phyloP scores from a whole-genome alignment of 2,888 invertebrate genomes.

The Byasa hedistus region DNA sequence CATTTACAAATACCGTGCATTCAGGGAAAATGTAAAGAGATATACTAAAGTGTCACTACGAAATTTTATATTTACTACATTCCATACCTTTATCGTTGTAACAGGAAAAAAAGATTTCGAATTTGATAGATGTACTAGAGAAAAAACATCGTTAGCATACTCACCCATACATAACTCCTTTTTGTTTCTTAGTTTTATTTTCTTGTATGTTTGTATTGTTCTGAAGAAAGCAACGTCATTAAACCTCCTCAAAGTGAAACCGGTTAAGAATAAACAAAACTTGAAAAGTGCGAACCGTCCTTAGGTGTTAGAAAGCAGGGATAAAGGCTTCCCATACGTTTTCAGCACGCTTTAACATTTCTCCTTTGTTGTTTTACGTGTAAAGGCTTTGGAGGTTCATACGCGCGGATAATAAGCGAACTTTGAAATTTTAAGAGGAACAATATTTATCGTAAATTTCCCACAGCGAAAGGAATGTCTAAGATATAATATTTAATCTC shows the following conservation, averaged over 20 bases:
- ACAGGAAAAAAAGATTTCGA: too few species aligned
- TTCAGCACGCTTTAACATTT: not conserved
- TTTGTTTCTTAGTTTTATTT: not conserved
- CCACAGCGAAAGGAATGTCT: not conserved
- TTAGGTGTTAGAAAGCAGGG: not conserved
- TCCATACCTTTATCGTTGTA: not conserved
- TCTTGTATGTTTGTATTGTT: not conserved
- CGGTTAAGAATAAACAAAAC: not conserved
- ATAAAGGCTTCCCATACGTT: not conserved
- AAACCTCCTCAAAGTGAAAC: slow-evolving; percentile 17
- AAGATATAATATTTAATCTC: too few species aligned
- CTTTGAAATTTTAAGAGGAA: not conserved
- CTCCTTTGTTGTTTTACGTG: not conserved
- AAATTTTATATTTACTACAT: not conserved
- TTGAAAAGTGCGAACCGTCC: not conserved
- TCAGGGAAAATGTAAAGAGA: too few species aligned
- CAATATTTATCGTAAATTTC: slow-evolving; percentile 3
- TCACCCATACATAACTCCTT: too few species aligned
- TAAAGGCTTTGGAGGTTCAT: not conserved
- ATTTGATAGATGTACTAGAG: too few species aligned
- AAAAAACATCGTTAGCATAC: not conserved
- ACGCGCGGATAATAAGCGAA: not conserved
- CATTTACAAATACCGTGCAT: not conserved
- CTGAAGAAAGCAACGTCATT: slow-evolving; percentile 42
- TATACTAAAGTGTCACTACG: too few species aligned